Conservation (phyloP, 2,113 vertebrate genomes). For the Galemys pyrenaicus region DNA sequence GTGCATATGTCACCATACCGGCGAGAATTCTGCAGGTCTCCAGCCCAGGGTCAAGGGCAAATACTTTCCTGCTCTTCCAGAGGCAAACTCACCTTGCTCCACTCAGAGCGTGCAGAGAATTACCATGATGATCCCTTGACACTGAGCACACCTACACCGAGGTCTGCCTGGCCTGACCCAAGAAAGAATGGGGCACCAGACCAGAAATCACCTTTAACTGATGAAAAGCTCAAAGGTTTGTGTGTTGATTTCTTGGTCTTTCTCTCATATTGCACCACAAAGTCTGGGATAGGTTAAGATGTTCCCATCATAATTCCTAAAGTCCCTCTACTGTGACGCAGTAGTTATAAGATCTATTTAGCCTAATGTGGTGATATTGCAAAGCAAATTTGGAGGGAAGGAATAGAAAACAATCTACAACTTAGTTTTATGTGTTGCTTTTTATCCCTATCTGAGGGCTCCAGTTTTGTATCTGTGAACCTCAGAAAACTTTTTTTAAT, state of each 20-base stretch:
- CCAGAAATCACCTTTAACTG: background rate
- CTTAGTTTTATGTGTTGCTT: constrained; percentile 30
- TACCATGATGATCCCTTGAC: background rate
- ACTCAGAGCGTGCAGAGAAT: background rate
- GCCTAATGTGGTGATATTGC: background rate
- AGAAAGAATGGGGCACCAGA: background rate
- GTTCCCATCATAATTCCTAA: background rate
- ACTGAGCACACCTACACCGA: no score
- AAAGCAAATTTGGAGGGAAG: constrained; percentile 5
- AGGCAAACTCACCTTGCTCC: constrained; percentile 5
- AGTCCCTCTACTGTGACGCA: background rate
- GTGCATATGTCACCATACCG: background rate
- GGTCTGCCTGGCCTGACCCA: background rate
- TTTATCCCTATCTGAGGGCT: background rate
- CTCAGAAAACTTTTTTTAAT: background rate
- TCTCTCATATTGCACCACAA: background rate
- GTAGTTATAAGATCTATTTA: background rate
- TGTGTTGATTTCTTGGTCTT: background rate
- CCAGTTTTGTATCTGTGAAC: background rate
- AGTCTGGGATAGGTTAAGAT: background rate
- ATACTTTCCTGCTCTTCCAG: background rate
- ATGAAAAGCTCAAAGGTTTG: background rate
- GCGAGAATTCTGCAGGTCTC: background rate
- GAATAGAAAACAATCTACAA: background rate
- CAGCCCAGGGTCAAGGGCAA: background rate